Percentiles rank a stretch among this genome's conserved stretches.
Conservation (phyloP, 1,140 invertebrate genomes). For the Subanguina moxae region DNA sequence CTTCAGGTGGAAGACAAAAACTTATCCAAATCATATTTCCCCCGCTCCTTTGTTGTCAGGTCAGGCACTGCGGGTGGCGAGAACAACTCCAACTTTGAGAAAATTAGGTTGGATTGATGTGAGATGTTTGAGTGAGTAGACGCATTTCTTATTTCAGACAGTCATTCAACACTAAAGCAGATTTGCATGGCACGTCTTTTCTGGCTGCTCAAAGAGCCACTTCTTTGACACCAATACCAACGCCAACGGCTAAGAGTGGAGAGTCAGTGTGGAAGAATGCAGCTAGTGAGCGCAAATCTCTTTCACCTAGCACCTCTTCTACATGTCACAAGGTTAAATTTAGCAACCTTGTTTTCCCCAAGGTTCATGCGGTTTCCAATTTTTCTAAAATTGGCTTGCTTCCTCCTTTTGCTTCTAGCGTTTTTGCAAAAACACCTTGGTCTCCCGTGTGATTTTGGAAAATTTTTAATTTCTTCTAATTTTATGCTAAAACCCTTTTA, state of each 20-base stretch:
- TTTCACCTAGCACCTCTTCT: neutral
- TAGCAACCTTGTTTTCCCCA: no score
- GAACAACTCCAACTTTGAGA: neutral
- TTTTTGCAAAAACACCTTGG: no score
- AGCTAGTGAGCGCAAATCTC: neutral
- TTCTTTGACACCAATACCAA: neutral
- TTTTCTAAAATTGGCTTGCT: no score
- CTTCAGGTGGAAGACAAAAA: neutral
- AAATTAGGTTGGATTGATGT: neutral
- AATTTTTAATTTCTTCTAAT: no score
- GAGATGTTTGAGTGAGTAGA: neutral
- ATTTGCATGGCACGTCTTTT: neutral
- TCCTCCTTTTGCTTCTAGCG: no score
- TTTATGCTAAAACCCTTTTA: no score
- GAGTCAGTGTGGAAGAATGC: neutral
- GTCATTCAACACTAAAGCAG: neutral
- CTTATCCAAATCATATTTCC: neutral
- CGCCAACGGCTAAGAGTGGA: neutral
- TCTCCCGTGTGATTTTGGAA: no score
- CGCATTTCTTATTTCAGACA: neutral
- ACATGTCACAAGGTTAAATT: no score
- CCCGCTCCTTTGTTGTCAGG: neutral
- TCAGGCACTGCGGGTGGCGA: constrained; percentile 4
- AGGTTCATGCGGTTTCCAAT: no score
- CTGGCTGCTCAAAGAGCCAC: neutral